These are phyloP conservation scores for Myopa tessellatipennis DNA, from an alignment of 2,888 invertebrate genomes.

Conservation along the genomic window DNA sequence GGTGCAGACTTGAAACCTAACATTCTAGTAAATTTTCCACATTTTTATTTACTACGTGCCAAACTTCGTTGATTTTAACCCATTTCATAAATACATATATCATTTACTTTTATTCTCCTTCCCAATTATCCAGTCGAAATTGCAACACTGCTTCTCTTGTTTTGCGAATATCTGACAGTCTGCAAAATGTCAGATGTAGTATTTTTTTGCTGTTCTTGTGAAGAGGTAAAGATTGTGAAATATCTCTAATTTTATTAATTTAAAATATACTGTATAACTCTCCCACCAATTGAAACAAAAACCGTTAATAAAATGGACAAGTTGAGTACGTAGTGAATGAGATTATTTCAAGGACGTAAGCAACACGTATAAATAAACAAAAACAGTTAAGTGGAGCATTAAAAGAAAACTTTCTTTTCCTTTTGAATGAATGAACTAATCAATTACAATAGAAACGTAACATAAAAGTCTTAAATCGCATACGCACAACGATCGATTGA, in stretches of 20 bases:
- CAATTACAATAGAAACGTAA: slow-evolving; percentile 42
- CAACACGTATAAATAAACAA: not conserved
- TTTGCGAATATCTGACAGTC: not conserved
- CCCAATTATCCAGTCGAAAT: no score
- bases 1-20: no score
- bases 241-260: not conserved
- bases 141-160: no score
- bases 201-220: not conserved
- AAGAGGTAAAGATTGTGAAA: not conserved
- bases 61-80: no score
- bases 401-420: slow-evolving; percentile 56
- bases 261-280: not conserved
- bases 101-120: no score
- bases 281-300: not conserved
- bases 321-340: not conserved
- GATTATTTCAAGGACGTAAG: not conserved
- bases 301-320: not conserved
- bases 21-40: no score
- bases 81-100: no score
- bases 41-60: no score
- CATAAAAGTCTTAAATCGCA: slow-evolving; percentile 33
- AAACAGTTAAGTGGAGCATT: not conserved
- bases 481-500: slow-evolving; percentile 21
- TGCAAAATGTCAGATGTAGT: not conserved
- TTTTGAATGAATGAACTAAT: slow-evolving; percentile 45